Percentiles rank a stretch among this genome's conserved stretches.
phyloP scores from a whole-genome alignment of 1,140 invertebrate genomes.

The Xylocopa sonorina region DNA sequence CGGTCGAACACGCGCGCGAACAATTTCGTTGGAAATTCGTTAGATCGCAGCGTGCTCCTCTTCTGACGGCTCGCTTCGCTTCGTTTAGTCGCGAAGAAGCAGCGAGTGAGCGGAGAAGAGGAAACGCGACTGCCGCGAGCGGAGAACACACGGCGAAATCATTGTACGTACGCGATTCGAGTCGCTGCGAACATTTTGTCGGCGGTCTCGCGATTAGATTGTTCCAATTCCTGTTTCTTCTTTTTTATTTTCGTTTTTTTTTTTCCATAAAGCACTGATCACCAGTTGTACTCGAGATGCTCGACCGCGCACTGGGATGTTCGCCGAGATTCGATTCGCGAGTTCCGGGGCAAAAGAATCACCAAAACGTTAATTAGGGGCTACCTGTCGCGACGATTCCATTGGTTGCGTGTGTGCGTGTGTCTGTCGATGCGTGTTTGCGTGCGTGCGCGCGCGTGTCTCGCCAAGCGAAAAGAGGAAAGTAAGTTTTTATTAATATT shows the following conservation, averaged over 20 bases:
- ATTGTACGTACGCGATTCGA: background rate
- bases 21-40: background rate
- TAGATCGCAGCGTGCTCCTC: background rate
- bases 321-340: background rate
- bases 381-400: background rate
- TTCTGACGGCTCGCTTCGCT: constrained; percentile 23
- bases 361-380: background rate
- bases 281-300: too few species aligned
- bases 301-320: too few species aligned
- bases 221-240: background rate
- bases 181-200: background rate
- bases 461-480: constrained; percentile 61
- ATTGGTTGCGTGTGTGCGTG: background rate
- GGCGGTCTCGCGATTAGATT: too few species aligned
- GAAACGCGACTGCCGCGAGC: background rate
- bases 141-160: background rate
- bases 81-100: constrained; percentile 25
- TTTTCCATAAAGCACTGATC: too few species aligned
- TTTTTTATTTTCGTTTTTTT: background rate
- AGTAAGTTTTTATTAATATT: constrained; percentile 63
- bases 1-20: background rate
- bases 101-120: constrained; percentile 43
- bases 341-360: background rate
- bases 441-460: constrained; percentile 45
- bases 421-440: constrained; percentile 12